A percentile compares a stretch with the other conserved stretches of the same genome.
These are phyloP conservation scores for Carpatolechia fugitivella DNA, from an alignment of 2,888 invertebrate genomes.

Conservation along the genomic window DNA sequence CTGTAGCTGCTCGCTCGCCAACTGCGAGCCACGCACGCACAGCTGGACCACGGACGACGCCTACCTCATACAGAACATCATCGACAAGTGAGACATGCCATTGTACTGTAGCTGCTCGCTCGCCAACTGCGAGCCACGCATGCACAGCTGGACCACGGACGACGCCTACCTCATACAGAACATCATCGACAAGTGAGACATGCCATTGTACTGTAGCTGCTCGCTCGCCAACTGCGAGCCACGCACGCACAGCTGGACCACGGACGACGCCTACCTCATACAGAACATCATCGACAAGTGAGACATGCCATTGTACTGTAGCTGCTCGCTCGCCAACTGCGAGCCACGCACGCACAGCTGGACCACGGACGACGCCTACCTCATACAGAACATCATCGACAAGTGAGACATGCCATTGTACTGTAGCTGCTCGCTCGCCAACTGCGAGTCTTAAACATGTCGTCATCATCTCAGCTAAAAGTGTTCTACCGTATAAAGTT, in stretches of 20 bases:
- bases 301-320: slow-evolving; percentile 32
- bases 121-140: slow-evolving; percentile 74
- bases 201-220: slow-evolving; percentile 62
- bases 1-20: slow-evolving; percentile 80
- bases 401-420: slow-evolving; percentile 60
- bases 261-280: slow-evolving; percentile 76
- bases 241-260: slow-evolving; percentile 65
- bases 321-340: slow-evolving; percentile 80
- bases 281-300: slow-evolving; percentile 81
- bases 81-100: slow-evolving; percentile 73
- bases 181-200: slow-evolving; percentile 79
- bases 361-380: slow-evolving; percentile 73
- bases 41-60: slow-evolving; percentile 77
- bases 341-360: slow-evolving; percentile 70
- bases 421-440: slow-evolving; percentile 79
- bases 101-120: slow-evolving; percentile 76
- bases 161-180: slow-evolving; percentile 78
- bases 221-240: slow-evolving; percentile 79
- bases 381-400: slow-evolving; percentile 80
- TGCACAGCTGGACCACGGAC: slow-evolving; percentile 72
- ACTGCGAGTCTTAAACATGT: slow-evolving; percentile 80
- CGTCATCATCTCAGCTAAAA: no score
- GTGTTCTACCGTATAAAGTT: no score
- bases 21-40: slow-evolving; percentile 71
- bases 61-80: slow-evolving; percentile 77